These are phyloP conservation scores for Motacilla tschutschensis DNA, from an alignment of 2,113 vertebrate genomes.

Conservation along the genomic window DNA sequence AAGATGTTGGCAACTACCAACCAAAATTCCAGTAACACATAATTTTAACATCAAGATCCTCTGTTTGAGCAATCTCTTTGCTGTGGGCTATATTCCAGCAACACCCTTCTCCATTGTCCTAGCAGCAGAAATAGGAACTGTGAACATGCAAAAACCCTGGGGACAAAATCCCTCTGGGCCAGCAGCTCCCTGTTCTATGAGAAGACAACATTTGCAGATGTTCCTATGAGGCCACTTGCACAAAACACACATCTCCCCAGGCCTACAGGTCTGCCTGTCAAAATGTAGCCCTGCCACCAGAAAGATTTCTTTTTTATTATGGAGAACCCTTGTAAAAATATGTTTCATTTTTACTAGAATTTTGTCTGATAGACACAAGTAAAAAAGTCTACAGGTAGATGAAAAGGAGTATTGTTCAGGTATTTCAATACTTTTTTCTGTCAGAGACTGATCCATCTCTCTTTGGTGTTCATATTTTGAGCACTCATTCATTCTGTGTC, in stretches of 20 bases:
- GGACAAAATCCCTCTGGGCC: background rate
- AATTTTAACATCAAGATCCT: conserved; percentile 31
- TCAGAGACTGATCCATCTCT: background rate
- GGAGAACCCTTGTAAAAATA: background rate
- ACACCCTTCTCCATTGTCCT: conserved; percentile 45
- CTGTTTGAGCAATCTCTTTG: conserved; percentile 38
- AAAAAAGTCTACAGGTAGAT: background rate
- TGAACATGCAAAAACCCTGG: background rate
- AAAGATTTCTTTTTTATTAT: background rate
- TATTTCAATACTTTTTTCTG: background rate
- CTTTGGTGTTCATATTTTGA: background rate
- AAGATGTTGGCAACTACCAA: conserved; percentile 26
- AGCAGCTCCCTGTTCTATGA: background rate
- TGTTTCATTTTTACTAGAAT: background rate
- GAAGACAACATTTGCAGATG: background rate
- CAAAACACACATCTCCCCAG: background rate
- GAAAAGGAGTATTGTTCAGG: background rate
- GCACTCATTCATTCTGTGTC: background rate
- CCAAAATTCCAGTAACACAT: background rate
- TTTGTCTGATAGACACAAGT: background rate
- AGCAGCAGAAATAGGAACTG: conserved; percentile 18
- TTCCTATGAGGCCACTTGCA: background rate
- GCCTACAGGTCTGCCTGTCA: background rate
- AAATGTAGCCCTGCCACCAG: background rate
- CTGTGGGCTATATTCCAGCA: conserved; percentile 31